Percentiles rank a stretch among this genome's conserved stretches.
These are phyloP conservation scores for Meda fulgida DNA, from an alignment of 2,797 vertebrate species.

Conservation along the genomic window DNA sequence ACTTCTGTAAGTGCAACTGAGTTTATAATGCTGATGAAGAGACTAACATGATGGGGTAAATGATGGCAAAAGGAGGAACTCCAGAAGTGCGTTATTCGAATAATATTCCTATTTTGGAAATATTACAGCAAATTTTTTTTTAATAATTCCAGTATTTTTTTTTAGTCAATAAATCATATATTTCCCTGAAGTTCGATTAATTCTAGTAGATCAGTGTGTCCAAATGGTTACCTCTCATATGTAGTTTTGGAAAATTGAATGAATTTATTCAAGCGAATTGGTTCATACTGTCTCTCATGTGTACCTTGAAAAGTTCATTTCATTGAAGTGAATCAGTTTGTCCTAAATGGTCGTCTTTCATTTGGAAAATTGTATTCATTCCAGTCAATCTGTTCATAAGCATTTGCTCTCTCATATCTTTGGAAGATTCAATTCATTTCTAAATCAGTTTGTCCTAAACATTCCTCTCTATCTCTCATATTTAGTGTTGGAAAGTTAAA, in stretches of 20 bases:
- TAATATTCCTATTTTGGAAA: not conserved
- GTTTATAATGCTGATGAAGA: constrained; percentile 57
- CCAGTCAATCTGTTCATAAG: not conserved
- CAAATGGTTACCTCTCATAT: not conserved
- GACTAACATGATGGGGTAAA: not conserved
- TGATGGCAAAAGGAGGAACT: not conserved
- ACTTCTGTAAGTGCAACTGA: constrained; percentile 69
- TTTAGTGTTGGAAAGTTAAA: not conserved
- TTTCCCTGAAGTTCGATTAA: not conserved
- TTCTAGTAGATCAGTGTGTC: not conserved
- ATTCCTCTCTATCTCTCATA: not conserved
- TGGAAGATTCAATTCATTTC: not conserved
- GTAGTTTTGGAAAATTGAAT: not conserved
- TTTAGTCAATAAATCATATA: not conserved
- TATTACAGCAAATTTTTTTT: not conserved
- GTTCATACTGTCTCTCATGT: not conserved
- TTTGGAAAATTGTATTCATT: not conserved
- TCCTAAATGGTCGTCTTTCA: not conserved
- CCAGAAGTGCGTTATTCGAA: not conserved
- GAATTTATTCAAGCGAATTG: not conserved
- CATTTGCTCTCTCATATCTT: not conserved
- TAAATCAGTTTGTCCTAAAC: not conserved
- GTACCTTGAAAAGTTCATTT: not conserved
- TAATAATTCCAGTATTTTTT: not conserved
- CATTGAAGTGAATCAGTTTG: not conserved